These are phyloP conservation scores for Periparus ater DNA, from an alignment of 2,797 vertebrate genomes.

Conservation along the genomic window DNA sequence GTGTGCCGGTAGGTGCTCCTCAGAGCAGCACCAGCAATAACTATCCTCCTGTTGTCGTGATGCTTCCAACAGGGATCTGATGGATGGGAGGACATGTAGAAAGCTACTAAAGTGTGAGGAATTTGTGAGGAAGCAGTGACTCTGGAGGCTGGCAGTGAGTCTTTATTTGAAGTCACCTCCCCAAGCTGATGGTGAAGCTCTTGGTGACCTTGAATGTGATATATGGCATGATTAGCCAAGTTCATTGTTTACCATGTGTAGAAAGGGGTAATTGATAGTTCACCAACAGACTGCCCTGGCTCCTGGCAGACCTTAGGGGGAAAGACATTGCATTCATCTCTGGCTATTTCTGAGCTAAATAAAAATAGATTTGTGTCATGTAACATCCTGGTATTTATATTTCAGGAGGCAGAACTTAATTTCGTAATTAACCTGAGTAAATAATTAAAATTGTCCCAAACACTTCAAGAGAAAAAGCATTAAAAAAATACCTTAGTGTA, in stretches of 20 bases:
- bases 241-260: not conserved
- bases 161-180: not conserved
- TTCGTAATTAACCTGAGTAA: conserved; percentile 38
- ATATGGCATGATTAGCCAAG: not conserved
- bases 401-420: conserved; percentile 12
- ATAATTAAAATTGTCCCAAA: conserved; percentile 39
- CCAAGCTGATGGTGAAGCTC: not conserved
- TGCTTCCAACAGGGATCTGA: not conserved
- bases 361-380: conserved; percentile 19
- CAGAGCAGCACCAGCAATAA: not conserved
- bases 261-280: not conserved
- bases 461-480: not conserved
- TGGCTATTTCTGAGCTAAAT: not conserved
- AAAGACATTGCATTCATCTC: not conserved
- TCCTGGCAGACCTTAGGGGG: not conserved
- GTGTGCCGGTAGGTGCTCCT: not conserved
- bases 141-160: not conserved
- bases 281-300: not conserved
- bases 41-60: not conserved
- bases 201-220: not conserved
- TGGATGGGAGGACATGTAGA: not conserved
- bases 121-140: not conserved
- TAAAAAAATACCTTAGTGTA: not conserved
- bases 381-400: conserved; percentile 4
- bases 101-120: not conserved